Conservation (phyloP, 2,797 vertebrate genomes). For the Pipistrellus kuhlii region DNA sequence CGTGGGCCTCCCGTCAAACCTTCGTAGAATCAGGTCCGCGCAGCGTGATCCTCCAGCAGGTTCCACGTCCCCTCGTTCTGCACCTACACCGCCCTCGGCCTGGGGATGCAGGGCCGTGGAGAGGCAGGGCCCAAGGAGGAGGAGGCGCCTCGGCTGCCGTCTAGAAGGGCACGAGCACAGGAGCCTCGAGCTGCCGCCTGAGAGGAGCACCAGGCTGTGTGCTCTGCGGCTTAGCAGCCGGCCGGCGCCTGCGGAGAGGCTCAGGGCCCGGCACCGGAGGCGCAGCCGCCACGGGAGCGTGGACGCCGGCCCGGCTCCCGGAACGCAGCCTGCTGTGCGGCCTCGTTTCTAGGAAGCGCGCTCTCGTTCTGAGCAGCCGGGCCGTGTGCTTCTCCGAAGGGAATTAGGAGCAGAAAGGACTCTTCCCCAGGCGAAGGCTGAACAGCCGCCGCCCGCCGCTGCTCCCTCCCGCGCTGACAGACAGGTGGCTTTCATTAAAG, state of each 20-base stretch:
- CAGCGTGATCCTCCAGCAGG: background rate
- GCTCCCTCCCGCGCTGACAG: background rate
- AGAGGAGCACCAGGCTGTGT: constrained; percentile 30
- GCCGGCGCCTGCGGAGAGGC: background rate
- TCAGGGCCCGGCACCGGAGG: background rate
- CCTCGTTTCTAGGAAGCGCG: constrained; percentile 66
- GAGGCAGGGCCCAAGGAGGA: background rate
- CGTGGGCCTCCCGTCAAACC: background rate
- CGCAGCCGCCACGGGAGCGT: background rate
- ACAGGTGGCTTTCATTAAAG: background rate
- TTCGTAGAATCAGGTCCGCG: background rate
- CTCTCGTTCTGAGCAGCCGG: constrained; percentile 49
- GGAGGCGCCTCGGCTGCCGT: background rate
- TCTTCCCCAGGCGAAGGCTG: background rate
- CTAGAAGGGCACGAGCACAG: constrained; percentile 39
- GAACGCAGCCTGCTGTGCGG: background rate
- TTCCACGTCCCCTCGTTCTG: background rate
- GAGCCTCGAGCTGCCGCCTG: constrained; percentile 53
- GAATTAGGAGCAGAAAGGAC: background rate
- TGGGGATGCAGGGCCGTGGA: background rate
- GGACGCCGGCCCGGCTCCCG: background rate
- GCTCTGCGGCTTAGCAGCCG: constrained; percentile 71
- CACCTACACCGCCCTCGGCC: background rate
- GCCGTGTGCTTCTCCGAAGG: constrained; percentile 54
- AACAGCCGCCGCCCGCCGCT: background rate